Percentiles rank a stretch among this genome's conserved stretches.
phyloP scores from a whole-genome alignment of 2,797 vertebrate species.

The Macrochelys suwanniensis region DNA sequence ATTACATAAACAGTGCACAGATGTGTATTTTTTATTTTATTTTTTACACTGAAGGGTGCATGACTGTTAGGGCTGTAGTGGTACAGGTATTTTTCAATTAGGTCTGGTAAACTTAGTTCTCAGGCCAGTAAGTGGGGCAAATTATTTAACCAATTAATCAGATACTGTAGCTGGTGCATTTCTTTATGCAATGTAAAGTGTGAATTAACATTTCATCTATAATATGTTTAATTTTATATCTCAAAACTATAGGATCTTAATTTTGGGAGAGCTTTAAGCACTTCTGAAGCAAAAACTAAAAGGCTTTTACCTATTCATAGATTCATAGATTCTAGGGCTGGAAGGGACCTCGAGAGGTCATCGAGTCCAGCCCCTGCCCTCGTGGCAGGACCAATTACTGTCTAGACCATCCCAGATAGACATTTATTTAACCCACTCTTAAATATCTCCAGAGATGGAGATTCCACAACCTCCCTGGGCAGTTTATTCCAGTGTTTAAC shows the following conservation, averaged over 20 bases:
- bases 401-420: no score
- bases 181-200: neutral
- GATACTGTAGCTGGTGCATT: neutral
- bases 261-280: neutral
- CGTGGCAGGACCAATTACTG: no score
- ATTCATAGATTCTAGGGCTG: no score
- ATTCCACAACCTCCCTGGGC: no score
- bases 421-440: no score
- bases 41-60: neutral
- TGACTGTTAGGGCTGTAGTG: neutral
- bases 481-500: no score
- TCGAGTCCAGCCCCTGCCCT: no score
- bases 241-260: neutral
- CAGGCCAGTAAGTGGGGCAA: neutral
- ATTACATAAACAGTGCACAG: neutral
- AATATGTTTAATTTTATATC: neutral
- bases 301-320: neutral
- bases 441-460: no score
- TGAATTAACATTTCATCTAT: neutral
- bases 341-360: no score
- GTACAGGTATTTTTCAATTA: neutral
- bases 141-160: neutral
- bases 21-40: no score
- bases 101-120: neutral
- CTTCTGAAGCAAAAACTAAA: neutral